Conservation (phyloP, 2,888 invertebrate genomes). For the Harmothoe impar region DNA sequence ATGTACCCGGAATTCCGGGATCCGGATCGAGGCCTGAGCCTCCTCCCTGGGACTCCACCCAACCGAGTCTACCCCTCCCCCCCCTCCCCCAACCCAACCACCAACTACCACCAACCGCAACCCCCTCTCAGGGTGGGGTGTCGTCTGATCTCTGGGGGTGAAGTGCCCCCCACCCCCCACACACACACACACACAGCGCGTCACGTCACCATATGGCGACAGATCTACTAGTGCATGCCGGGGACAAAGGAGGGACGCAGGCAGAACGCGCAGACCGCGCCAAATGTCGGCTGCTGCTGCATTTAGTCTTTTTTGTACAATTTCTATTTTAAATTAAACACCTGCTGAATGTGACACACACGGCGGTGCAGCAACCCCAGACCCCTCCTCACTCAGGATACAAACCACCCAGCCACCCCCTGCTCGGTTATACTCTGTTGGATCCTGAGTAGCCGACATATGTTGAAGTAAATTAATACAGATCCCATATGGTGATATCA, state of each 20-base stretch:
- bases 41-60: not conserved
- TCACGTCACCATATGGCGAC: constrained; percentile 25
- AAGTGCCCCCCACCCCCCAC: not conserved
- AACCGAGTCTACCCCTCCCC: constrained; percentile 2
- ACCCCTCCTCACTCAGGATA: not conserved
- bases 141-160: too few species aligned
- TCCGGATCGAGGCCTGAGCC: not conserved
- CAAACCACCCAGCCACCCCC: not conserved
- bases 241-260: constrained; percentile 12
- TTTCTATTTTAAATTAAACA: not conserved
- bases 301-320: not conserved
- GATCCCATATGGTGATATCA: not conserved
- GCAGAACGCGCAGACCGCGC: not conserved
- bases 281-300: not conserved
- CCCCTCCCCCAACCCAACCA: not conserved
- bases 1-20: constrained; percentile 45
- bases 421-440: not conserved
- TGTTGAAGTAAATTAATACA: not conserved
- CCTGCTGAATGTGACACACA: not conserved
- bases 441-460: not conserved
- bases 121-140: not conserved
- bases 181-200: not conserved
- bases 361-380: not conserved
- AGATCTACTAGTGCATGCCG: constrained; percentile 6
- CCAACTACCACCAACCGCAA: not conserved